Evolutionary conservation across 1,140 invertebrate genomes (phyloP), one percentile per base, ranked within the genome.

Genomic region (Melitaea cinxia): DNA sequence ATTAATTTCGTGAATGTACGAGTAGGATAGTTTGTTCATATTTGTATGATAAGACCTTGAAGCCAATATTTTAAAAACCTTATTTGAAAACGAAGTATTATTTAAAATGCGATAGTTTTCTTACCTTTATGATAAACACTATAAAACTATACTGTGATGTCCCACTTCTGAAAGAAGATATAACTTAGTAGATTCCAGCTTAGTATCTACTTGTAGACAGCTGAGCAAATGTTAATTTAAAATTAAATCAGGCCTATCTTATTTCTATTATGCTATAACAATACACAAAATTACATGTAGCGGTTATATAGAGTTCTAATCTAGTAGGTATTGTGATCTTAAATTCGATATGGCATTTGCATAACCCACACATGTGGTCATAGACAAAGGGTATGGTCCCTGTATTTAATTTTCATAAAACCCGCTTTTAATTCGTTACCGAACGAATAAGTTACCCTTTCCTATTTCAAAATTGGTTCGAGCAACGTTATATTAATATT

Each of bases 321-420:
- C 55, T 58, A 65, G 63, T 50, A 37, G 58, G 58, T 54, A 65
- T 65, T 65, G 63, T 67, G 17, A 39, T 64, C 52, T 47, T 73
- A 82, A 70, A 84, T 76, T 77, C 82, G 76, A 89, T 90, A 88
- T 82, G 70, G 79, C 78, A 89, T 91, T 91, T 91, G 83, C 88
- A 91, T 91, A 91, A 80, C 75, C 83, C 75, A 79, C 86, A 91
- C 88, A 88, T 90, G 85, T 88, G 83, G 78, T 77, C 81, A 80
- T 84, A 87, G 80, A 86, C 85, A 87, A 87, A 85, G 85, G 81
- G 77, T 75, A 88, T 78, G 72, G 76, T 66, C 77, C 76, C 82
- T 76, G 77, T 85, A 89, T 91, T 91, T 89, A 91, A 91, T 91
- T 91, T 91, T 89, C 85, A 89, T 88, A 85, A 85, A 89, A 88